Evolutionary conservation across 2,888 invertebrate genomes (phyloP), one percentile per base, ranked within the genome.

Genomic region (Amphipyra tragopoginis): DNA sequence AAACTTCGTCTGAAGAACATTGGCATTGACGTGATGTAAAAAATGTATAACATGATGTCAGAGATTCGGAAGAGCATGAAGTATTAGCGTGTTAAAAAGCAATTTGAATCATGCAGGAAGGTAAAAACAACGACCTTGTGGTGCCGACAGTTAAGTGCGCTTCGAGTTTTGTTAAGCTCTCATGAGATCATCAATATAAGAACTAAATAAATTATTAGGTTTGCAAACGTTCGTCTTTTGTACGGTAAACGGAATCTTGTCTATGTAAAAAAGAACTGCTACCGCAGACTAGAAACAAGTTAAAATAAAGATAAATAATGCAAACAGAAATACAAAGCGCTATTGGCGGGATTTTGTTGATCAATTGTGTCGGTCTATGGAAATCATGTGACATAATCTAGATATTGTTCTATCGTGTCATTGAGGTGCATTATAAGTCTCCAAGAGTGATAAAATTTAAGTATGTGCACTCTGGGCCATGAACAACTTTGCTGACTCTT

Each of bases 121-220:
- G 75, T 76, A 77, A 79, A 78, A 79, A 73, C 60, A 64, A 65
- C 62, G 81, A 77, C 89, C 89, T 90, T 89, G 88, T 77, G 56
- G 63, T 68, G 73, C 72, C 79, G 80, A 80, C 80, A 73, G 71
- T 79, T 70, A 71, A 75, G 77, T 71, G 70, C 68, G 73, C 61
- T 77, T 71, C 61, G 58, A 69, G 59, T 66, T 63, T 65, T 50
- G 58, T 77, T 76, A 43, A 75, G 74, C 56, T 77, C 55, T 72
- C 56, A 65, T 83, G 81, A 85, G 81, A 79, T 86, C 83, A 85
- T 63, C 60, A 60, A 61, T 57, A 57, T 47, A 70, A 45, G 9
- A 13, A 38, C 55, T 33, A 72, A 74, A 73, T 63, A 61, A 56
- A 58, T 50, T 44, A 60, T 56, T 5, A 58, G 43, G 21, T 60